A percentile compares a stretch with the other conserved stretches of the same genome.
Evolutionary conservation across 2,888 invertebrate species (phyloP).

Genomic region (Andrena haemorrhoa): DNA sequence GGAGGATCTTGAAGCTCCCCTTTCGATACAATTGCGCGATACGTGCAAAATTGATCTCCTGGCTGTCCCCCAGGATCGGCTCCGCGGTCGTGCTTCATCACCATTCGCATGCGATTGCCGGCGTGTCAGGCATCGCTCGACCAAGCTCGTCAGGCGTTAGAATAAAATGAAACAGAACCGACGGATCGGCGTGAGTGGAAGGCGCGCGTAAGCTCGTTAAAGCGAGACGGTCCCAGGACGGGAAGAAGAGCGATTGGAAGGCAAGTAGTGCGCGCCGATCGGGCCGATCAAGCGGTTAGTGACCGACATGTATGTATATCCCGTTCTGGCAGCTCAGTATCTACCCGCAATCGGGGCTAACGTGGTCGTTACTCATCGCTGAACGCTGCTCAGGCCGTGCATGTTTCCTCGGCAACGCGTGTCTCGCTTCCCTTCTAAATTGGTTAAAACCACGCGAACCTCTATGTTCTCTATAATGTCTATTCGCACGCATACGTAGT

Average conservation of each 20-base stretch:
- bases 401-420: neutral
- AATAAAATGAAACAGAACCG: slow-evolving; percentile 18
- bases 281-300: slow-evolving; percentile 26
- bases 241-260: slow-evolving; percentile 51
- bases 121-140: slow-evolving; percentile 15
- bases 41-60: neutral
- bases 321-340: neutral
- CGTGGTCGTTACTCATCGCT: slow-evolving; percentile 8
- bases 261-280: slow-evolving; percentile 17
- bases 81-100: neutral
- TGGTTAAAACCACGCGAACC: neutral
- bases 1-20: neutral
- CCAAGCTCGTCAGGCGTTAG: slow-evolving; percentile 22
- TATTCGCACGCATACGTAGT: slow-evolving; percentile 10
- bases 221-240: slow-evolving; percentile 10
- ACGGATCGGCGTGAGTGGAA: slow-evolving; percentile 15
- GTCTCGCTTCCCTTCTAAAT: neutral
- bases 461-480: neutral
- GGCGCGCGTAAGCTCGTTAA: slow-evolving; percentile 26
- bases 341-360: slow-evolving; percentile 1
- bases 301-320: slow-evolving; percentile 9
- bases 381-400: slow-evolving; percentile 44
- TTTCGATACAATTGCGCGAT: neutral
- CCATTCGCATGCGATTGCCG: slow-evolving; percentile 34
- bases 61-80: slow-evolving; percentile 10